These are phyloP conservation scores for Cebidichthys violaceus DNA, from an alignment of 2,113 vertebrate species.

Conservation along the genomic window DNA sequence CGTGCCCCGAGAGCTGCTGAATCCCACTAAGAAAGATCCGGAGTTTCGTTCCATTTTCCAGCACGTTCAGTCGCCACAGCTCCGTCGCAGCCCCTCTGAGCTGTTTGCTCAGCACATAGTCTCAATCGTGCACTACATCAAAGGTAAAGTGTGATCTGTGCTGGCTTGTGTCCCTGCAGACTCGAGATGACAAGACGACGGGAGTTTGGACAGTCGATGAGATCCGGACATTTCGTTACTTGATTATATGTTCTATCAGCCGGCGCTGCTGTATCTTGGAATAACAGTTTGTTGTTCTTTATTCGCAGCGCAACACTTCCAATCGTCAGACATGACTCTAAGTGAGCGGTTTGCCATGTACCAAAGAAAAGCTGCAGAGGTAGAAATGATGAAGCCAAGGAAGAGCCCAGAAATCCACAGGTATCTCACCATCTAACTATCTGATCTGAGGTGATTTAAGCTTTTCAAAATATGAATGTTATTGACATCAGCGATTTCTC, in stretches of 20 bases:
- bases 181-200: not conserved
- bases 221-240: not conserved
- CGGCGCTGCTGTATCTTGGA: not conserved
- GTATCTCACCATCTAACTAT: constrained; percentile 65
- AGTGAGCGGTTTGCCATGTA: constrained; percentile 99
- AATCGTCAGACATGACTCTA: constrained; percentile 92
- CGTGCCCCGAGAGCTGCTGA: constrained; percentile 88
- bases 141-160: constrained; percentile 84
- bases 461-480: not conserved
- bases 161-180: not conserved
- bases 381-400: constrained; percentile 93
- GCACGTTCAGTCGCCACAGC: constrained; percentile 93
- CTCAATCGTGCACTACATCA: constrained; percentile 97
- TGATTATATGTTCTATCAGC: not conserved
- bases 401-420: constrained; percentile 99
- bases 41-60: constrained; percentile 98
- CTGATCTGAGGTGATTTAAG: not conserved
- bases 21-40: constrained; percentile 92
- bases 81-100: constrained; percentile 93
- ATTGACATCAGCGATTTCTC: constrained; percentile 17
- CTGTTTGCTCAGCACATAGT: constrained; percentile 98
- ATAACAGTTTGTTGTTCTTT: constrained; percentile 4
- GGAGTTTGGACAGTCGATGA: not conserved
- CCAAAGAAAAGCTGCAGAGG: constrained; percentile 95
- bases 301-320: constrained; percentile 94